phyloP scores from a whole-genome alignment of 1,140 invertebrate genomes.

The Schlechtendalia chinensis region DNA sequence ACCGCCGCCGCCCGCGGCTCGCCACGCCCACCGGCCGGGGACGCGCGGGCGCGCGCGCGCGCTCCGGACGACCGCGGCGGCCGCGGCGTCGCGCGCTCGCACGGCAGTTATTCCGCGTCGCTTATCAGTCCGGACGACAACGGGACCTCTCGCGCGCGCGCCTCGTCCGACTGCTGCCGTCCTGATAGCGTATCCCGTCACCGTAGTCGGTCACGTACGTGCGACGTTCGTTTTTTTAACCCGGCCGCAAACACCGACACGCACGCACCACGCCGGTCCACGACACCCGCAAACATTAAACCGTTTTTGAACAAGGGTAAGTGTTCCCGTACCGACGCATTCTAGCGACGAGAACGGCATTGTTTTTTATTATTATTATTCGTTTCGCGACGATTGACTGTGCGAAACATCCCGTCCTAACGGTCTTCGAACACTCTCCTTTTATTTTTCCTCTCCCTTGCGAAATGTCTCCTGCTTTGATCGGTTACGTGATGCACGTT shows the following conservation, averaged over 20 bases:
- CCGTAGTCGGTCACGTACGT: neutral
- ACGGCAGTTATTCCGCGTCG: neutral
- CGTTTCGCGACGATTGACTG: too few relatives aligned
- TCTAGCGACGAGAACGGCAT: too few relatives aligned
- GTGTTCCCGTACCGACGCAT: neutral
- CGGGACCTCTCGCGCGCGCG: conserved; percentile 19
- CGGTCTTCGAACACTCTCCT: too few relatives aligned
- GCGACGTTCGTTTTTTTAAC: neutral
- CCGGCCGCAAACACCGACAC: neutral
- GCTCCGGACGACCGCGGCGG: conserved; percentile 27
- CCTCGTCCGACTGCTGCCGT: neutral
- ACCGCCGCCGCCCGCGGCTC: neutral
- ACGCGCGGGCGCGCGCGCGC: conserved; percentile 19
- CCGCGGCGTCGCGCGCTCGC: neutral
- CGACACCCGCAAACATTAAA: conserved; percentile 40
- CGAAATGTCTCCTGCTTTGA: too few relatives aligned
- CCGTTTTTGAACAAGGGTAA: conserved; percentile 44
- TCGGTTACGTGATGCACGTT: too few relatives aligned
- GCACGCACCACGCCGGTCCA: neutral
- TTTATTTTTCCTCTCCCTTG: too few relatives aligned
- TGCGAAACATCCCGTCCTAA: too few relatives aligned
- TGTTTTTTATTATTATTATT: too few relatives aligned
- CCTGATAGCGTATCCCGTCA: too few relatives aligned
- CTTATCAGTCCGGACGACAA: conserved; percentile 44
- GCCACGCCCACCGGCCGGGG: conserved; percentile 34